These are phyloP conservation scores for Spilosoma lubricipeda DNA, from an alignment of 2,888 invertebrate species.

Conservation along the genomic window DNA sequence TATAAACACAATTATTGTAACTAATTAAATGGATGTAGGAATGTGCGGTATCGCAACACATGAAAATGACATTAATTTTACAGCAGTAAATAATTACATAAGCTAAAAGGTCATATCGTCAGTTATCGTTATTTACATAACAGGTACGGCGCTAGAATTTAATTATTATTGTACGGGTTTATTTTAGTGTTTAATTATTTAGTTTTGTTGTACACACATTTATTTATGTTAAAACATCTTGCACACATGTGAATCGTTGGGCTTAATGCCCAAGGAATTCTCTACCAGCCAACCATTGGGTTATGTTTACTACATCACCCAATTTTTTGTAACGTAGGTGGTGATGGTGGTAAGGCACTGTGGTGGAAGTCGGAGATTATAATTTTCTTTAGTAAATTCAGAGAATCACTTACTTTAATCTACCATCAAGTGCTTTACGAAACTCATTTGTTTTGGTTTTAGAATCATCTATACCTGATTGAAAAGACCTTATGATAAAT, in stretches of 20 bases:
- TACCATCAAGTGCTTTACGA: background rate
- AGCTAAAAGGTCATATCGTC: conserved; percentile 50
- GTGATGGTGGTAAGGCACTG: too few species aligned
- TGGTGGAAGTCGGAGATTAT: too few species aligned
- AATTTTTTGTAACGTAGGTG: too few species aligned
- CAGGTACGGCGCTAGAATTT: background rate
- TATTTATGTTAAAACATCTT: too few species aligned
- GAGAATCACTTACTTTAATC: too few species aligned
- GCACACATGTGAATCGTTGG: too few species aligned
- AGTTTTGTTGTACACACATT: background rate
- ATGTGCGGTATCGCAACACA: conserved; percentile 37
- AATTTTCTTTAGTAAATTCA: too few species aligned
- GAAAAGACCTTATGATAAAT: background rate
- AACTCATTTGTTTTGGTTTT: background rate
- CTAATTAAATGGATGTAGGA: conserved; percentile 35
- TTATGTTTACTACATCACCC: too few species aligned
- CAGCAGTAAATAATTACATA: conserved; percentile 42
- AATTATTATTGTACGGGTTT: background rate
- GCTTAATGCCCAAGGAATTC: too few species aligned
- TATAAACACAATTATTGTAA: conserved; percentile 9
- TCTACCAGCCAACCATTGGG: too few species aligned
- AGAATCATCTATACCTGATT: background rate
- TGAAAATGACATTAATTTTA: conserved; percentile 49
- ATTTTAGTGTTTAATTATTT: conserved; percentile 18
- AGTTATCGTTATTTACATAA: conserved; percentile 50